Conservation (phyloP, 2,888 invertebrate genomes). For the Sialis fuliginosa region DNA sequence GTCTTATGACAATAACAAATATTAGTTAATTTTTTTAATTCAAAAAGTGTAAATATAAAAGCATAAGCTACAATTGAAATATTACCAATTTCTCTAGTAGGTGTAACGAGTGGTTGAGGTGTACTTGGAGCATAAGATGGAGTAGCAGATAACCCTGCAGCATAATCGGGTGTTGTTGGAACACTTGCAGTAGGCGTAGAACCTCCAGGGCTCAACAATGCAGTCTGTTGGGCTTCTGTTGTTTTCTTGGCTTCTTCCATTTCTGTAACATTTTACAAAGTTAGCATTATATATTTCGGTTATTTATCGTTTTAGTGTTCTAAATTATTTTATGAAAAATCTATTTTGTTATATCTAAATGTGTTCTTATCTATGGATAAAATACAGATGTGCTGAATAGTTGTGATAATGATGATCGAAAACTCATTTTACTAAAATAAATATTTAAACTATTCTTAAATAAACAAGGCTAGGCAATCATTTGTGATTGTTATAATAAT, state of each 20-base stretch:
- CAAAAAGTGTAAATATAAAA: too few species aligned
- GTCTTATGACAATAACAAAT: too few species aligned
- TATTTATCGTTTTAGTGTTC: too few species aligned
- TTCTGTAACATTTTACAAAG: conserved; percentile 22
- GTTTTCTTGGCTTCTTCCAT: conserved; percentile 47
- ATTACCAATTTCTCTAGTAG: background rate
- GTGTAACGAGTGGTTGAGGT: conserved; percentile 17
- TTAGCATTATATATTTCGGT: background rate
- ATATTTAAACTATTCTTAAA: too few species aligned
- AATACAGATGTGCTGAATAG: background rate
- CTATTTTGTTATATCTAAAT: too few species aligned
- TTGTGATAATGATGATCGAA: background rate
- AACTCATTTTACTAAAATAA: too few species aligned
- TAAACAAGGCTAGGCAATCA: too few species aligned
- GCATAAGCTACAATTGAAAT: too few species aligned
- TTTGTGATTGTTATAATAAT: background rate
- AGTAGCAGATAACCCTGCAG: conserved; percentile 53
- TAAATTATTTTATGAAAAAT: too few species aligned
- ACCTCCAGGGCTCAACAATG: conserved; percentile 18
- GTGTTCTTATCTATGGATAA: too few species aligned
- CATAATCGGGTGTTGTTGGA: conserved; percentile 59
- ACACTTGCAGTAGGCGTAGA: conserved; percentile 18
- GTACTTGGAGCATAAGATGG: conserved; percentile 25
- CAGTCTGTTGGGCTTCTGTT: conserved; percentile 28
- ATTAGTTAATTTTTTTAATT: too few species aligned